Conservation (phyloP, 2,113 vertebrate genomes). For the Otolemur garnettii region DNA sequence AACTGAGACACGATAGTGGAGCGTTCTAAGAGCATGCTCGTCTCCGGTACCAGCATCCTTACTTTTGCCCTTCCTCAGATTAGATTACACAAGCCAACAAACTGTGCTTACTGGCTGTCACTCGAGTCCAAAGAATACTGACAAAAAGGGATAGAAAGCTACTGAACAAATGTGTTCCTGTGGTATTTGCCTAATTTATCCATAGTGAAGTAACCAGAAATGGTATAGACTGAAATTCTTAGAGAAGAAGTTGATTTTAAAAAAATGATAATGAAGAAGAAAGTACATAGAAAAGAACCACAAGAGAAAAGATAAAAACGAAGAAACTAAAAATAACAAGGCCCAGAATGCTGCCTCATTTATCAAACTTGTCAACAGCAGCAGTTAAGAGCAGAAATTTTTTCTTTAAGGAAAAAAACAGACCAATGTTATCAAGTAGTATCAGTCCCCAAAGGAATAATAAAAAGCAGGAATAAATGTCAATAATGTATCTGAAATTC, state of each 20-base stretch:
- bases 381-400: constrained; percentile 39
- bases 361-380: constrained; percentile 74
- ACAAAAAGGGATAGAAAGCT: background rate
- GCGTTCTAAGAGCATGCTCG: background rate
- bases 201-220: constrained; percentile 54
- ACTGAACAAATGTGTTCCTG: constrained; percentile 20
- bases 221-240: constrained; percentile 74
- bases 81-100: background rate
- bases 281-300: constrained; percentile 64
- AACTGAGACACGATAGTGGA: background rate
- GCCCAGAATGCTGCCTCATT: constrained; percentile 64
- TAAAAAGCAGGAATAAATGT: background rate
- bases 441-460: constrained; percentile 20
- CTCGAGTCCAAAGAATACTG: constrained; percentile 26
- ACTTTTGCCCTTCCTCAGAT: background rate
- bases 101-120: background rate
- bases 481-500: background rate
- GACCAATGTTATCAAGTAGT: constrained; percentile 57
- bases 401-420: constrained; percentile 33
- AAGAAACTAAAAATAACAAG: constrained; percentile 65
- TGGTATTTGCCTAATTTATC: constrained; percentile 57
- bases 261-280: constrained; percentile 38
- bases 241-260: constrained; percentile 52
- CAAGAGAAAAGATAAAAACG: constrained; percentile 62
- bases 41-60: background rate